Evolutionary conservation across 2,113 vertebrate genomes (phyloP).

Genomic region (Brachypteracias leptosomus): DNA sequence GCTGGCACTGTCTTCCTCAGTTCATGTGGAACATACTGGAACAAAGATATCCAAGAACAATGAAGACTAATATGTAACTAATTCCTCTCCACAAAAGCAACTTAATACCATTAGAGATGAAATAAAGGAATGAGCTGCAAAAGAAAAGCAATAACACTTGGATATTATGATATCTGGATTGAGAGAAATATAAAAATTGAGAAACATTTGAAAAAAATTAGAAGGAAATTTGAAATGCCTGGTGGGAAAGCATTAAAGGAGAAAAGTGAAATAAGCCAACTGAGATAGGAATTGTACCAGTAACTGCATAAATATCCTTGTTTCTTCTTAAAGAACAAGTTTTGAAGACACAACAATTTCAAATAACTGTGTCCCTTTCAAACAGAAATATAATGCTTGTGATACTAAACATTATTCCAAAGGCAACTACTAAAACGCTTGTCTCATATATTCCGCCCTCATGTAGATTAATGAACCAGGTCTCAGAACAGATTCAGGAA

Average conservation of each 20-base stretch:
- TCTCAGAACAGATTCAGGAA: background rate
- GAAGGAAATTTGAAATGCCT: constrained; percentile 20
- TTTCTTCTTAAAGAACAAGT: background rate
- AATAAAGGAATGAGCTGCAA: constrained; percentile 30
- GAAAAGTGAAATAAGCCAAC: constrained; percentile 68
- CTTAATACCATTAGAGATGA: constrained; percentile 19
- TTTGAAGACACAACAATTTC: background rate
- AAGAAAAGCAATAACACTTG: constrained; percentile 28
- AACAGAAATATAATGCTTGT: background rate
- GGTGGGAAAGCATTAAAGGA: constrained; percentile 79
- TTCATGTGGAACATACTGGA: background rate
- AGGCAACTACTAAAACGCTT: background rate
- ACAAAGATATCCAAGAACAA: background rate
- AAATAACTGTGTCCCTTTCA: background rate
- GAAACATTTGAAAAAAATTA: background rate
- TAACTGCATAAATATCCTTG: background rate
- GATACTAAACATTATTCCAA: background rate
- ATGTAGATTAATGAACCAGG: background rate
- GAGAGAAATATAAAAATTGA: constrained; percentile 8
- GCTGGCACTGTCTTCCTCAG: background rate
- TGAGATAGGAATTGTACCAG: background rate
- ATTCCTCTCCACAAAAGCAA: constrained; percentile 32
- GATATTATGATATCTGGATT: background rate
- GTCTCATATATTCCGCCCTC: background rate
- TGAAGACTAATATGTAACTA: constrained; percentile 13